Evolutionary conservation across 2,888 invertebrate genomes (phyloP).

Genomic region (Cantharis nigra): DNA sequence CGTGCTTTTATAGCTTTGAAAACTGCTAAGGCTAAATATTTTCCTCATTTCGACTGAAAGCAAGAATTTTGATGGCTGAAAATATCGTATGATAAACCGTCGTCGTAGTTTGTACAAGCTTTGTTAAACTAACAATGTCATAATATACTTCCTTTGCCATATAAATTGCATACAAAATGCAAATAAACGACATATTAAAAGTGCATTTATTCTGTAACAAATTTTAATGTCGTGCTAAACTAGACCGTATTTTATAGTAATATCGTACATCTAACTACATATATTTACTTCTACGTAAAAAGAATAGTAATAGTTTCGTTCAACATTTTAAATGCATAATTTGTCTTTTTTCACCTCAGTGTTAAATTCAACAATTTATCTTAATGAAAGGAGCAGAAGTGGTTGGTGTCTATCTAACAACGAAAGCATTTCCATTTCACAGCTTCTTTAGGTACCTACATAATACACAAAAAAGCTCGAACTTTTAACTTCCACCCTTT

Average conservation of each 20-base stretch:
- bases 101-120: neutral
- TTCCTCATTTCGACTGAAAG: neutral
- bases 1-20: neutral
- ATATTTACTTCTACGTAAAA: neutral
- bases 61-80: neutral
- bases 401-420: neutral
- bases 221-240: neutral
- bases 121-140: neutral
- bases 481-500: neutral
- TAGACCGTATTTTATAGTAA: neutral
- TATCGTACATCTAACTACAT: neutral
- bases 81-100: neutral
- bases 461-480: neutral
- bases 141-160: neutral
- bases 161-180: neutral
- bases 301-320: neutral
- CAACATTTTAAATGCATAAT: neutral
- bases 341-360: neutral
- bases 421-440: neutral
- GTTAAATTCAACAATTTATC: neutral
- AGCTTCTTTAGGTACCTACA: neutral
- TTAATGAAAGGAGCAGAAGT: neutral
- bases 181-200: neutral
- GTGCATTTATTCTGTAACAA: neutral
- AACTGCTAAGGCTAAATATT: neutral